phyloP scores from a whole-genome alignment of 2,888 invertebrate species.

The Reticulitermes lucifugus region DNA sequence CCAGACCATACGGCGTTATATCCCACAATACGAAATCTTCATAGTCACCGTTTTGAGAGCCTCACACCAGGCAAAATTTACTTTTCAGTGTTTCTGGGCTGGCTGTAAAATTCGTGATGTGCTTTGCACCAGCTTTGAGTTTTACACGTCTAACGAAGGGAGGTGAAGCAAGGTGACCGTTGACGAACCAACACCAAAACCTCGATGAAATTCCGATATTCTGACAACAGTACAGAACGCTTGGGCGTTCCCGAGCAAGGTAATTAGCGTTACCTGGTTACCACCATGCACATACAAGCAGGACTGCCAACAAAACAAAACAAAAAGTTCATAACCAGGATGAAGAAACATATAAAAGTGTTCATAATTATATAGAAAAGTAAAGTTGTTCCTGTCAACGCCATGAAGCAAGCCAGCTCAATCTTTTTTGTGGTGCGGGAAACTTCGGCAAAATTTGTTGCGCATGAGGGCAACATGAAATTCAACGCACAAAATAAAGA shows the following conservation, averaged over 20 bases:
- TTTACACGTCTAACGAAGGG: neutral
- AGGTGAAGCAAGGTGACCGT: constrained; percentile 4
- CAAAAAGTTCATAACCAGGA: neutral
- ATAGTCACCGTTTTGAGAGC: too few relatives aligned
- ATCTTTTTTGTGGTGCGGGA: too few relatives aligned
- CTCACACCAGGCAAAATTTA: too few relatives aligned
- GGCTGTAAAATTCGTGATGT: neutral
- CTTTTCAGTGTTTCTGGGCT: too few relatives aligned
- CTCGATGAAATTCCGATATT: neutral
- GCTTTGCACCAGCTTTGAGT: neutral
- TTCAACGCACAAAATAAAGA: too few relatives aligned
- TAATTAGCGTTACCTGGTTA: constrained; percentile 33
- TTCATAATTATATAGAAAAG: neutral
- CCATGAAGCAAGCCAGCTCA: too few relatives aligned
- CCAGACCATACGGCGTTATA: too few relatives aligned
- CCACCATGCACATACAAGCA: constrained; percentile 2
- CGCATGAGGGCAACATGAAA: too few relatives aligned
- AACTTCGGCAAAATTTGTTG: too few relatives aligned
- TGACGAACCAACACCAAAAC: neutral
- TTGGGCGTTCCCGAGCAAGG: constrained; percentile 8
- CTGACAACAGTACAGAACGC: neutral
- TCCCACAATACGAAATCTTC: too few relatives aligned
- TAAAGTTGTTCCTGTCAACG: too few relatives aligned
- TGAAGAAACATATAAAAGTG: neutral
- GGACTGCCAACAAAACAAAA: neutral